Evolutionary conservation across 1,140 invertebrate species (phyloP).

Genomic region (Brachionus asplanchnoidis): DNA sequence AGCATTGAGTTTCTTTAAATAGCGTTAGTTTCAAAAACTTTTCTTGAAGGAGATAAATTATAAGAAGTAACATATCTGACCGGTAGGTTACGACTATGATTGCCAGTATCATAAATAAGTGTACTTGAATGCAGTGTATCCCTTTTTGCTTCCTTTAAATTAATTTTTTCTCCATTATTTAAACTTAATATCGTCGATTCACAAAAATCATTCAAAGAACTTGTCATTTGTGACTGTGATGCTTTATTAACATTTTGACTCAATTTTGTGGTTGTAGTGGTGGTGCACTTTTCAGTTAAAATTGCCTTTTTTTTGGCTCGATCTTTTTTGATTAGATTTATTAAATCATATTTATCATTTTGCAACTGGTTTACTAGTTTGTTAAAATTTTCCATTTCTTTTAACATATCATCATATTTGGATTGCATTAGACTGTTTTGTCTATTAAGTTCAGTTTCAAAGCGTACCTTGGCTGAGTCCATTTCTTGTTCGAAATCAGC

Average conservation of each 20-base stretch:
- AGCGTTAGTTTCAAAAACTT: background rate
- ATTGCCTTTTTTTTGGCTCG: background rate
- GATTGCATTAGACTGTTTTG: constrained; percentile 4
- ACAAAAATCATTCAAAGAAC: background rate
- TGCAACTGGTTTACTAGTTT: background rate
- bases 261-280: background rate
- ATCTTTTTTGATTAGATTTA: background rate
- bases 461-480: background rate
- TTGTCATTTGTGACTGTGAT: constrained; percentile 1
- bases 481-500: background rate
- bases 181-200: background rate
- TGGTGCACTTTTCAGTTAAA: background rate
- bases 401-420: background rate
- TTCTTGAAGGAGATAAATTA: background rate
- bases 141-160: background rate
- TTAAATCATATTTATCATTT: background rate
- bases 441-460: background rate
- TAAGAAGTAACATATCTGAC: background rate
- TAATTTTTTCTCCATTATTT: background rate
- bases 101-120: constrained; percentile 4
- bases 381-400: constrained; percentile 14
- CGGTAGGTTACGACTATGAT: background rate
- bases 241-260: background rate
- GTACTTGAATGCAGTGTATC: background rate
- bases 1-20: background rate